Evolutionary conservation across 2,113 vertebrate genomes (phyloP).

Genomic region (Atrichornis clamosus): DNA sequence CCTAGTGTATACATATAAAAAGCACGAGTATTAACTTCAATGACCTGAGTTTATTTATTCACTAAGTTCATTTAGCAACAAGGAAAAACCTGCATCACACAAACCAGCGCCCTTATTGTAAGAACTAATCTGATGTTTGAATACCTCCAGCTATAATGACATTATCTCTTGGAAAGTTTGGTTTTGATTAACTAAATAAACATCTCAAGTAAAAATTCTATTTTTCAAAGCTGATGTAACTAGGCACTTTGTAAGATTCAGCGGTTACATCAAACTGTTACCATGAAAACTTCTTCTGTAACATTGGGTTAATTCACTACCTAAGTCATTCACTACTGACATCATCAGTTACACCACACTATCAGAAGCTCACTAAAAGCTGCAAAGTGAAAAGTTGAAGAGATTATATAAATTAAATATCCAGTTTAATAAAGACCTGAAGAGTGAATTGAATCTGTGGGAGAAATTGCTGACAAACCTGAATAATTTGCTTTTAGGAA

Average conservation of each 20-base stretch:
- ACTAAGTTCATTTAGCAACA: neutral
- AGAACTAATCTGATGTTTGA: neutral
- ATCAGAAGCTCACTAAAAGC: neutral
- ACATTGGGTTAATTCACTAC: neutral
- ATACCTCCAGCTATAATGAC: neutral
- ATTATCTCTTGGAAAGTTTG: neutral
- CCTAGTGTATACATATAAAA: neutral
- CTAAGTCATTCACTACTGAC: neutral
- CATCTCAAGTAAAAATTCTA: neutral
- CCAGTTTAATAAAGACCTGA: neutral
- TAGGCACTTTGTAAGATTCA: neutral
- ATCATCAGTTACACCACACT: neutral
- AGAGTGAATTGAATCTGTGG: neutral
- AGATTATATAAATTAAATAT: neutral
- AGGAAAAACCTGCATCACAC: neutral
- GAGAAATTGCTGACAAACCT: neutral
- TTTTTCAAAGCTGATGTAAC: neutral
- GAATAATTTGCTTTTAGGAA: neutral
- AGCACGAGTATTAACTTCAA: neutral
- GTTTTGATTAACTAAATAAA: neutral
- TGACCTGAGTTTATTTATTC: neutral
- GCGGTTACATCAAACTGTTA: neutral
- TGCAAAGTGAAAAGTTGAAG: neutral
- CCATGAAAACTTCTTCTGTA: neutral
- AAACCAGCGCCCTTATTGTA: neutral